Conservation (phyloP, 1,140 invertebrate genomes). For the Nylanderia fulva region DNA sequence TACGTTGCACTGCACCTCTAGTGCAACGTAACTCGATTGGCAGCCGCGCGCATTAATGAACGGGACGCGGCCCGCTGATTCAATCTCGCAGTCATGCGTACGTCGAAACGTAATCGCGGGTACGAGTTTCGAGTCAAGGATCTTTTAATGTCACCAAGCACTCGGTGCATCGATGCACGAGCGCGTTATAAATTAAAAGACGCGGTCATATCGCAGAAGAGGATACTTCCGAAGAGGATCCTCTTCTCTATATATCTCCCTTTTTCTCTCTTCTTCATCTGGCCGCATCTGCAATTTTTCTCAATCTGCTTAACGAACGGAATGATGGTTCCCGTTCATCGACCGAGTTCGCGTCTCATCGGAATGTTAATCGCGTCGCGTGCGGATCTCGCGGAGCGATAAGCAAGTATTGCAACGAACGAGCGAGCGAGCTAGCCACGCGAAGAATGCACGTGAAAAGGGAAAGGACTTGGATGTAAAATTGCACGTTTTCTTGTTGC, state of each 20-base stretch:
- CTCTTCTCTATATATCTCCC: too few species aligned
- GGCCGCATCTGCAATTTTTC: too few species aligned
- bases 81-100: background rate
- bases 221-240: too few species aligned
- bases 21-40: slow-evolving; percentile 35
- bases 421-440: background rate
- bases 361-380: slow-evolving; percentile 48
- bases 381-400: slow-evolving; percentile 56
- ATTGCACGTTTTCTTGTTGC: slow-evolving; percentile 28
- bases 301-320: slow-evolving; percentile 16
- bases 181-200: too few species aligned
- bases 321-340: slow-evolving; percentile 13
- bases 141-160: background rate
- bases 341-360: slow-evolving; percentile 33
- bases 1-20: background rate
- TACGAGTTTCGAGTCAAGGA: background rate
- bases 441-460: slow-evolving; percentile 37
- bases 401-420: slow-evolving; percentile 16
- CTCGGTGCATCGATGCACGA: background rate
- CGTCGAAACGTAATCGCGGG: background rate
- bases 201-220: too few species aligned
- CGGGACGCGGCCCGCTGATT: slow-evolving; percentile 23
- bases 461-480: slow-evolving; percentile 50
- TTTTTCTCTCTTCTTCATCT: too few species aligned
- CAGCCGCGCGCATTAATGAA: slow-evolving; percentile 19